Base-by-base conservation (phyloP, 2,113 vertebrate species). In the Larimichthys polyactis region DNA sequence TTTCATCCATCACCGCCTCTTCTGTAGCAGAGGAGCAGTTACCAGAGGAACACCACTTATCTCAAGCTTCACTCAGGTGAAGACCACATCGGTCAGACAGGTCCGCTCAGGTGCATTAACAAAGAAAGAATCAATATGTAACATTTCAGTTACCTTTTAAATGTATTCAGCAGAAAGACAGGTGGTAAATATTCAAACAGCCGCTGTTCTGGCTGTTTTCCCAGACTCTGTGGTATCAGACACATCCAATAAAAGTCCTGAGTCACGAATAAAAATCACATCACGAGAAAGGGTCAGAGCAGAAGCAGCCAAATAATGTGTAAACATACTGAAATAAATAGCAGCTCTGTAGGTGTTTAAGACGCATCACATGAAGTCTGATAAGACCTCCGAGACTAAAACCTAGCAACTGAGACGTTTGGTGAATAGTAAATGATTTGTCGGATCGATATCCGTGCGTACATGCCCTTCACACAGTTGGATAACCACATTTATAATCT, bases 191-290 rank as follows among this genome's bases (percentile, higher is more conserved):
- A 70, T 72, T 11, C 29, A 81, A 59, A 29, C 32, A 73, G n/a
- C 84, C 51, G 32, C 52, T 29, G 14, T 48, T 7, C 12, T 82
- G 74, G 68, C 80, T 10, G 67, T 58, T 8, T 79, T 64, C 57
- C 63, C 71, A 80, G 65, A 65, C 70, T 44, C 17, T 71, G 12
- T 14, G 24, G 63, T 9, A 46, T 63, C 11, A 76, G 43, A 85
- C 74, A 66, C 54, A 46, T 60, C 15, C 58, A 65, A 66, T 75
- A 70, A 85, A 84, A 82, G 75, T 69, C 57, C 57, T 70, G 36
- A 81, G 43, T 81, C 66, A 74, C 24, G 79, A 51, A 36, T 71
- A 3, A 76, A 73, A 36, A n/a, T 49, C 60, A 68, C 73, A 43
- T 58, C 22, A n/a, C 9, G 14, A 11, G 24, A 4, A 40, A 57